phyloP scores from a whole-genome alignment of 2,113 vertebrate genomes.

The Naja naja region DNA sequence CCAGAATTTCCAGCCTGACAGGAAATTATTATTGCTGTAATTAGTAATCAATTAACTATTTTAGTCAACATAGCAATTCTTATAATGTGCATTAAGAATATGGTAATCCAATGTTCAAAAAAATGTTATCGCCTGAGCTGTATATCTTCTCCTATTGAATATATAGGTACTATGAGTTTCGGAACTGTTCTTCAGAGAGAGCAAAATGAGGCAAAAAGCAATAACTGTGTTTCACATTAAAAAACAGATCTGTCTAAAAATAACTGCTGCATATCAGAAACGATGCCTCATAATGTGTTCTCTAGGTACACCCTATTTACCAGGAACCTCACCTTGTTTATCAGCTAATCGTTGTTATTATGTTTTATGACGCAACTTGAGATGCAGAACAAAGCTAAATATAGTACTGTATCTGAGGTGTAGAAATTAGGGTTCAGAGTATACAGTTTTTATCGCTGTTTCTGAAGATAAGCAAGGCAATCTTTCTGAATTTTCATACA shows the following conservation, averaged over 20 bases:
- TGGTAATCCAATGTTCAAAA: not conserved
- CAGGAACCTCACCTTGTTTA: not conserved
- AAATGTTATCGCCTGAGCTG: not conserved
- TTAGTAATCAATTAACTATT: not conserved
- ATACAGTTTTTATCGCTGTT: not conserved
- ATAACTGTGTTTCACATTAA: not conserved
- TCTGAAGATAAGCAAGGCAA: not conserved
- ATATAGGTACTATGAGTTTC: not conserved
- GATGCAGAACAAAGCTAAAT: not conserved
- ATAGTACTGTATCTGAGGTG: not conserved
- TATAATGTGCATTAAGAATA: not conserved
- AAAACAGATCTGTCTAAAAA: not conserved
- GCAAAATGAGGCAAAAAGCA: not conserved
- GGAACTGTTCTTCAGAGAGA: not conserved
- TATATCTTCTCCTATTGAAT: not conserved
- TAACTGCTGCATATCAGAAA: no score
- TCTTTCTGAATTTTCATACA: not conserved
- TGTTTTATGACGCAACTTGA: not conserved
- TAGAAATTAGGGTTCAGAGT: not conserved
- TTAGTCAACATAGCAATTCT: not conserved
- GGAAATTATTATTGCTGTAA: not conserved
- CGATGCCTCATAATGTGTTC: not conserved
- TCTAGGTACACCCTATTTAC: not conserved
- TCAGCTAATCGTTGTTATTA: not conserved
- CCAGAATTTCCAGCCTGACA: not conserved